These are phyloP conservation scores for Lepilemur septentrionalis DNA, from an alignment of 2,797 vertebrate species.

Conservation along the genomic window DNA sequence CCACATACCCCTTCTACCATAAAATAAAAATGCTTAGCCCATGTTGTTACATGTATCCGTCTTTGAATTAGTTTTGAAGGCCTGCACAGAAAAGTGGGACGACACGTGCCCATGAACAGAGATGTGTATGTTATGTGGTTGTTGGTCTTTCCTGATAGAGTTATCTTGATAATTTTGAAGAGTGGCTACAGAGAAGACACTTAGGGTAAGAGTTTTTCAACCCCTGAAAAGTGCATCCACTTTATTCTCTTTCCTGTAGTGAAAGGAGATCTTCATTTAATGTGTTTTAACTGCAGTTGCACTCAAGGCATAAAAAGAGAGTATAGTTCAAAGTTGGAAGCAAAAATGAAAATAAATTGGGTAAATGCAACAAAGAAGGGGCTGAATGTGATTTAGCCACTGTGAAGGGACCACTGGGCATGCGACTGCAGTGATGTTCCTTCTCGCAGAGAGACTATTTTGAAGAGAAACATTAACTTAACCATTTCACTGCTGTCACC, in stretches of 20 bases:
- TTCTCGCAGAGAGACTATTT: neutral
- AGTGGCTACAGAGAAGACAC: constrained; percentile 55
- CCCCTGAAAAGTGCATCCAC: constrained; percentile 68
- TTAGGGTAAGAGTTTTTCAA: constrained; percentile 46
- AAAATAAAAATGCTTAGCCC: constrained; percentile 22
- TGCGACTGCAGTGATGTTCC: neutral
- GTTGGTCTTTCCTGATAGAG: neutral
- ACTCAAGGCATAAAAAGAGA: constrained; percentile 71
- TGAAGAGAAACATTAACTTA: neutral
- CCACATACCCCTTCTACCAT: neutral
- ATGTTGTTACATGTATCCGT: neutral
- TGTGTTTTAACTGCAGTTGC: constrained; percentile 65
- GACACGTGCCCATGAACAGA: neutral
- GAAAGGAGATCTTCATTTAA: constrained; percentile 69
- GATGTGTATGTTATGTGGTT: neutral
- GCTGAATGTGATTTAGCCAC: constrained; percentile 46
- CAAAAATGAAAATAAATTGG: constrained; percentile 74
- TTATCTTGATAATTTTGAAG: constrained; percentile 37
- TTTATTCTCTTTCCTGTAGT: constrained; percentile 56
- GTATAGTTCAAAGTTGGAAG: constrained; percentile 56
- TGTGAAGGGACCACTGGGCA: constrained; percentile 16
- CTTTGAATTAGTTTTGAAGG: constrained; percentile 25
- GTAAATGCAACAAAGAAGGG: constrained; percentile 65
- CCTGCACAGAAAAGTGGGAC: neutral
- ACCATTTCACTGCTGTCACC: neutral